A percentile compares a stretch with the other conserved stretches of the same genome.
These are phyloP conservation scores for Lithophane socia DNA, from an alignment of 2,888 invertebrate species.

Conservation along the genomic window DNA sequence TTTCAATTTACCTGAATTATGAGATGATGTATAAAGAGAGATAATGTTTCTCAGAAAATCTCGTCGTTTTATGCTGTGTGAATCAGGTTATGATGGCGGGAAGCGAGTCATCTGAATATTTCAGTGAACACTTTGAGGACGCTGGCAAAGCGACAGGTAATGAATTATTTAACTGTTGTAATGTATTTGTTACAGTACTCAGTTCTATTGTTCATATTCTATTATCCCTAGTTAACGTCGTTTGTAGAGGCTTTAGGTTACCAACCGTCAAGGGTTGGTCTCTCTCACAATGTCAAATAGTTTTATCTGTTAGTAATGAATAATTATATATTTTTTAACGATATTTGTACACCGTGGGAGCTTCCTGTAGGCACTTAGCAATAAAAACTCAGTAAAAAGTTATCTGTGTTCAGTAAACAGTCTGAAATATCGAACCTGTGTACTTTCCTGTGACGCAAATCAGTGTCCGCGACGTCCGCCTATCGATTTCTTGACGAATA, in stretches of 20 bases:
- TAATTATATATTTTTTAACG: too few relatives aligned
- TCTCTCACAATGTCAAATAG: not conserved
- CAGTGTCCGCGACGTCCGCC: constrained; percentile 7
- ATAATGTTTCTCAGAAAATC: constrained; percentile 10
- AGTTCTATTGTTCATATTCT: not conserved
- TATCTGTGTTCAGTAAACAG: not conserved
- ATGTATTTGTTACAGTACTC: constrained; percentile 24
- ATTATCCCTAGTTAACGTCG: not conserved
- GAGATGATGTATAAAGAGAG: not conserved
- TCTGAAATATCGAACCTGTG: constrained; percentile 3
- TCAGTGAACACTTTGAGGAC: constrained; percentile 31
- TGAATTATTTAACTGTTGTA: constrained; percentile 37
- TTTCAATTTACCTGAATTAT: not conserved
- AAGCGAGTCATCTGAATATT: constrained; percentile 50
- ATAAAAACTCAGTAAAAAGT: not conserved
- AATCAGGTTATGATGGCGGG: constrained; percentile 14
- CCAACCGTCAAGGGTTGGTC: not conserved
- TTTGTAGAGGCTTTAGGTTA: not conserved
- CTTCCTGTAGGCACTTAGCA: not conserved
- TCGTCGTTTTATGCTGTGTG: constrained; percentile 20
- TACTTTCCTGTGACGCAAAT: constrained; percentile 24
- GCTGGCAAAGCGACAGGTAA: constrained; percentile 1
- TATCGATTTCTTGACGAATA: constrained; percentile 21
- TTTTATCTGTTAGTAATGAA: too few relatives aligned
- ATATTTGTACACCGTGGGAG: not conserved